phyloP scores from a whole-genome alignment of 2,797 vertebrate genomes.

The Gymnopithys bicolor region DNA sequence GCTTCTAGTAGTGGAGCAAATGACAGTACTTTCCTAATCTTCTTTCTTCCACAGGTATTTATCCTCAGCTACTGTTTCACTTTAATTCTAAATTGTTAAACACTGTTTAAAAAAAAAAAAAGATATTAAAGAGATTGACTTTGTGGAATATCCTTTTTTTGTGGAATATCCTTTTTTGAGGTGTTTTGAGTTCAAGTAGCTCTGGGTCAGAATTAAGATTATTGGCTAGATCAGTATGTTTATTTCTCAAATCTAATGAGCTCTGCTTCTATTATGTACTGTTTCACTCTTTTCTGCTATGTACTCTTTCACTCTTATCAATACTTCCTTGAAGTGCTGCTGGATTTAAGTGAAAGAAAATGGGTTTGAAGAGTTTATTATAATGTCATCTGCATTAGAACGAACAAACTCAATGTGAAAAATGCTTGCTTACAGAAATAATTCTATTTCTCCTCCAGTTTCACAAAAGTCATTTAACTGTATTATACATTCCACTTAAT shows the following conservation, averaged over 20 bases:
- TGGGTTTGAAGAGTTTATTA: background rate
- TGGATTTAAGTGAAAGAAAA: background rate
- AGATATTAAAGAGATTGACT: too few species aligned
- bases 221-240: background rate
- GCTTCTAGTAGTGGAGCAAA: background rate
- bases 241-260: background rate
- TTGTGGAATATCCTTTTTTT: background rate
- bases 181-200: background rate
- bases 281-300: background rate
- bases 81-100: background rate
- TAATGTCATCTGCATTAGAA: background rate
- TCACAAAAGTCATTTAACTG: constrained; percentile 13
- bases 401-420: constrained; percentile 1
- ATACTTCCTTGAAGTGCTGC: background rate
- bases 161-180: background rate
- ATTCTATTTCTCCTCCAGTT: background rate
- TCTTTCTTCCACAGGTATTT: background rate
- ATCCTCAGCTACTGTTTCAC: background rate
- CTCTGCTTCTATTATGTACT: background rate
- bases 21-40: background rate
- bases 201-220: background rate
- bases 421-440: constrained; percentile 2
- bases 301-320: background rate
- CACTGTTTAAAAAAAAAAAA: background rate
- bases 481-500: background rate